A percentile compares a stretch with the other conserved stretches of the same genome.
Evolutionary conservation across 2,113 vertebrate genomes (phyloP).

Genomic region (Chaetodon trifascialis): DNA sequence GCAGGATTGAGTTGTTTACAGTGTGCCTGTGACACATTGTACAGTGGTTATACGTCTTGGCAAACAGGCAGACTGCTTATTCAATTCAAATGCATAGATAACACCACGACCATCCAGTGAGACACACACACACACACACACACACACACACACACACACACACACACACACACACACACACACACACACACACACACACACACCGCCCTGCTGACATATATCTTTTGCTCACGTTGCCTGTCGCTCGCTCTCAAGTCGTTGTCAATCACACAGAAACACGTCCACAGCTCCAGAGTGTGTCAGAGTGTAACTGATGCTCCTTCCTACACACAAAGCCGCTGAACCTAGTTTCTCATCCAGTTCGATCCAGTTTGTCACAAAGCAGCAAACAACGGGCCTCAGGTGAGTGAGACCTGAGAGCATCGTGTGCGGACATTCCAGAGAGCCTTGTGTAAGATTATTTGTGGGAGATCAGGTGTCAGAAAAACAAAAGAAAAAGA

Average conservation of each 20-base stretch:
- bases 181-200: neutral
- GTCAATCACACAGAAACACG: conserved; percentile 18
- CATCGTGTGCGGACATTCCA: conserved; percentile 20
- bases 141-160: neutral
- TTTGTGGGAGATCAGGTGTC: conserved; percentile 44
- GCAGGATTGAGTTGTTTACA: neutral
- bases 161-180: conserved; percentile 14
- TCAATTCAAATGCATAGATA: neutral
- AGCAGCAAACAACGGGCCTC: conserved; percentile 29
- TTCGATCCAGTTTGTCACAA: conserved; percentile 52
- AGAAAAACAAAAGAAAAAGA: neutral
- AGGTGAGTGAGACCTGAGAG: conserved; percentile 59
- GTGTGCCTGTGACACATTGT: neutral
- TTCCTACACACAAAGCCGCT: conserved; percentile 21
- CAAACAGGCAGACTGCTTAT: neutral
- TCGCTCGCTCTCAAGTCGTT: conserved; percentile 10
- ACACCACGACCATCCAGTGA: neutral
- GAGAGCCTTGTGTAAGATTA: conserved; percentile 12
- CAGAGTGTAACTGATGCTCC: conserved; percentile 39
- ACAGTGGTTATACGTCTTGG: neutral
- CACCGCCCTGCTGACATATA: neutral
- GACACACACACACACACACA: conserved; percentile 13
- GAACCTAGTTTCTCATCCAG: conserved; percentile 48
- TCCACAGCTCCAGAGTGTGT: conserved; percentile 16
- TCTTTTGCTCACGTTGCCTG: conserved; percentile 30